A percentile compares a stretch with the other conserved stretches of the same genome.
Conservation (phyloP, 2,797 vertebrate genomes). For the Argya squamiceps region DNA sequence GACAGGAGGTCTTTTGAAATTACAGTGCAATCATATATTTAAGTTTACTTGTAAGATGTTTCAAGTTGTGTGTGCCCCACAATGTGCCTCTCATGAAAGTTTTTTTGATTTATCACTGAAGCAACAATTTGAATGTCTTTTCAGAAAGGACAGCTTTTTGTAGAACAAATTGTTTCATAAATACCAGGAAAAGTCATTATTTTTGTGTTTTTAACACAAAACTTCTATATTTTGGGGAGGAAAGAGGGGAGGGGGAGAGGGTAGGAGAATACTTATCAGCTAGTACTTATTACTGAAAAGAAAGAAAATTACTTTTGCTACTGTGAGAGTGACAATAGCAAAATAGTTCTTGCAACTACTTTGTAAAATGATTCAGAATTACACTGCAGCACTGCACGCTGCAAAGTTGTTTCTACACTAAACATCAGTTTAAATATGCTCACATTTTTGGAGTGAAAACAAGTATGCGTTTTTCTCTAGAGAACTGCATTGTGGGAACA, state of each 20-base stretch:
- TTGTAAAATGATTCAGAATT: constrained; percentile 7
- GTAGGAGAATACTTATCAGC: not conserved
- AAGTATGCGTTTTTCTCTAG: not conserved
- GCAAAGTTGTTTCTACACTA: not conserved
- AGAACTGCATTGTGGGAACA: not conserved
- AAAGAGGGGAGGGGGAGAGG: fast-evolving
- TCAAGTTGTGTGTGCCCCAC: not conserved
- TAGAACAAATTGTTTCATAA: not conserved
- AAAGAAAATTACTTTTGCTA: not conserved
- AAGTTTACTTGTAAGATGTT: not conserved
- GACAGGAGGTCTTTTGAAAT: not conserved
- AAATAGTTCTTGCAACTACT: not conserved
- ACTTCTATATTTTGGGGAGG: not conserved
- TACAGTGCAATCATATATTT: not conserved
- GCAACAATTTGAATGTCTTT: not conserved
- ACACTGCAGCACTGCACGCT: not conserved
- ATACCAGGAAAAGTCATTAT: not conserved
- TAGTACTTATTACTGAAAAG: not conserved
- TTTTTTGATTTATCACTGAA: not conserved
- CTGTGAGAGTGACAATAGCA: not conserved
- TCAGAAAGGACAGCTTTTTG: not conserved
- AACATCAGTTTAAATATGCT: not conserved
- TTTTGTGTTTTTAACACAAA: not conserved
- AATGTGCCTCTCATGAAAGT: not conserved
- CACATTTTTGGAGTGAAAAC: not conserved